Evolutionary conservation across 2,113 vertebrate genomes (phyloP).

Genomic region (Apteryx mantelli): DNA sequence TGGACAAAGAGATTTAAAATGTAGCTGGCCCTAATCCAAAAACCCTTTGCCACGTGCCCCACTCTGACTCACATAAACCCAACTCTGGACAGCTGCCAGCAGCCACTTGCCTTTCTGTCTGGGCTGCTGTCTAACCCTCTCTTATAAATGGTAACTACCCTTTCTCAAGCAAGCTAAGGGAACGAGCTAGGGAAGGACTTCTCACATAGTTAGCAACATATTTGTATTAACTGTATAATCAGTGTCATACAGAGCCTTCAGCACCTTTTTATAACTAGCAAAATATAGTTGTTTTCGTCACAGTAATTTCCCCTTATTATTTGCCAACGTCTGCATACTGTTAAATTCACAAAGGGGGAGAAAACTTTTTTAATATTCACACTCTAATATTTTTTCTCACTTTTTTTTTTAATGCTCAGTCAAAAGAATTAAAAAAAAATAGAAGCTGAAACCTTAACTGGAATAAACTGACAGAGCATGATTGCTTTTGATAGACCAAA

Average conservation of each 20-base stretch:
- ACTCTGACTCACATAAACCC: background rate
- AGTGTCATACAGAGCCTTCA: accelerated
- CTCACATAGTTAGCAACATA: background rate
- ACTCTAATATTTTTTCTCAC: background rate
- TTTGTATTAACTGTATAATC: background rate
- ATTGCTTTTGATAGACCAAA: background rate
- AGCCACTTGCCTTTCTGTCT: background rate
- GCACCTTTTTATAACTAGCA: background rate
- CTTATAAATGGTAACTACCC: background rate
- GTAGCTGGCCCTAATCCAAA: background rate
- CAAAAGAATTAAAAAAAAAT: background rate
- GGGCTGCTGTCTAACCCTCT: background rate
- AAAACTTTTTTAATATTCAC: background rate
- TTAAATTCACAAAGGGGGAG: background rate
- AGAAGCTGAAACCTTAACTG: background rate
- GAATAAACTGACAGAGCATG: background rate
- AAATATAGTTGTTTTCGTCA: background rate
- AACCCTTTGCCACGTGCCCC: background rate
- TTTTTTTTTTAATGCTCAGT: background rate
- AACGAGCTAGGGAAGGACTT: background rate
- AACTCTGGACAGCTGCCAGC: background rate
- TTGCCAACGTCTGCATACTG: background rate
- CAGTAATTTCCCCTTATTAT: background rate
- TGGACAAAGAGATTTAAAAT: background rate
- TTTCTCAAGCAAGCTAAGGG: background rate